A percentile compares a stretch with the other conserved stretches of the same genome.
Conservation (phyloP, 2,888 invertebrate genomes). For the Idaea dimidiata region DNA sequence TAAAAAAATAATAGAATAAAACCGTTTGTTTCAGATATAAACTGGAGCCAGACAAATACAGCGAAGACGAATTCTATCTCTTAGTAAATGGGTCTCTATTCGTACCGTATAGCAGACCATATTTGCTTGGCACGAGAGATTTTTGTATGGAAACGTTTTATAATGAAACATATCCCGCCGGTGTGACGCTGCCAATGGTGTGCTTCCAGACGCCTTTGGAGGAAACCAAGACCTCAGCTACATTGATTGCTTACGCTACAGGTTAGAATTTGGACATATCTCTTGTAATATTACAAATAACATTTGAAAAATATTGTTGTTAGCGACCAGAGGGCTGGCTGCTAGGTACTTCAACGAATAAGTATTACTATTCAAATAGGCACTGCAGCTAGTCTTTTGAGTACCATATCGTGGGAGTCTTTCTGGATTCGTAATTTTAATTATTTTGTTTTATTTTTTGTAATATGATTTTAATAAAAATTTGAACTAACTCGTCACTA, state of each 20-base stretch:
- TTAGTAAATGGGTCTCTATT: conserved; percentile 81
- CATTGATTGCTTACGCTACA: conserved; percentile 65
- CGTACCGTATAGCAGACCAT: conserved; percentile 67
- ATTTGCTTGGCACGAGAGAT: conserved; percentile 72
- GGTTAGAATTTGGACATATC: conserved; percentile 39
- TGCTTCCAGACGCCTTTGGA: conserved; percentile 68
- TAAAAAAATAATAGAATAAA: conserved; percentile 3
- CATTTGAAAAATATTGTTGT: too few species aligned
- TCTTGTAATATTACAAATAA: too few species aligned
- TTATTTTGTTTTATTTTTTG: too few species aligned
- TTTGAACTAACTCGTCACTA: too few species aligned
- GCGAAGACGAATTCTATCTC: conserved; percentile 79
- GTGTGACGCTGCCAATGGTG: conserved; percentile 76
- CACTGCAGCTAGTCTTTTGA: background rate
- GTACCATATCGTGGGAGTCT: too few species aligned
- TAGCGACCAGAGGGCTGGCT: too few species aligned
- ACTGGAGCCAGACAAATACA: conserved; percentile 69
- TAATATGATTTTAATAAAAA: too few species aligned
- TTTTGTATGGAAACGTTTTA: conserved; percentile 83
- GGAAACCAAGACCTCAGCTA: conserved; percentile 57
- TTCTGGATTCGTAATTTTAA: too few species aligned
- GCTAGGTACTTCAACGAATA: background rate
- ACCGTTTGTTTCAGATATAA: conserved; percentile 66
- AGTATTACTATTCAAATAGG: too few species aligned
- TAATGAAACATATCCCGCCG: conserved; percentile 64